phyloP scores from a whole-genome alignment of 2,113 vertebrate species.

The Himantopus leucocephalus region DNA sequence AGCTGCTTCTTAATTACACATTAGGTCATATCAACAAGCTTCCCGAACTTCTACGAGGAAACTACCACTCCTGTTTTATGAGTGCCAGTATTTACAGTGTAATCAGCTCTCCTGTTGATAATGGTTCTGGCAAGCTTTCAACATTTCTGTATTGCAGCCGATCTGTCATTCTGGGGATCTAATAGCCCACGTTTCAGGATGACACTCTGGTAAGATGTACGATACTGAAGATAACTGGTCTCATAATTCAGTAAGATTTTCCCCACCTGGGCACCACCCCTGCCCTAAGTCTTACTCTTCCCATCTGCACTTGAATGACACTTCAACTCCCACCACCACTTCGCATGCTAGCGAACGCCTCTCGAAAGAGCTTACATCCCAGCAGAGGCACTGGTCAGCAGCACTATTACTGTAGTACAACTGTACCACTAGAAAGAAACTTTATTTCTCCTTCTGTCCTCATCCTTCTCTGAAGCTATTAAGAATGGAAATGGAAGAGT shows the following conservation, averaged over 20 bases:
- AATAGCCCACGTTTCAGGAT: neutral
- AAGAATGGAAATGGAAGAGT: neutral
- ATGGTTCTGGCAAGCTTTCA: neutral
- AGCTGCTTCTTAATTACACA: neutral
- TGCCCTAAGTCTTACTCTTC: neutral
- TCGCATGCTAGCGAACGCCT: neutral
- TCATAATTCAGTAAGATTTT: neutral
- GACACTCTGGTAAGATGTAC: neutral
- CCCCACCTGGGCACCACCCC: neutral
- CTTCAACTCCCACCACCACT: neutral
- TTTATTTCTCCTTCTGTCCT: neutral
- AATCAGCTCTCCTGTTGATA: constrained; percentile 1
- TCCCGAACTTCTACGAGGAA: neutral
- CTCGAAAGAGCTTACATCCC: neutral
- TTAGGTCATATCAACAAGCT: neutral
- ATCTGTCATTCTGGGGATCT: neutral
- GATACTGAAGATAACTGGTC: neutral
- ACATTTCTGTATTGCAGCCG: neutral
- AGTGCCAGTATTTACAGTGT: neutral
- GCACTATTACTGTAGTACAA: neutral
- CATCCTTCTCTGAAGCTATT: neutral
- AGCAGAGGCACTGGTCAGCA: neutral
- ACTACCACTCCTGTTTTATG: neutral
- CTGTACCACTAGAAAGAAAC: neutral
- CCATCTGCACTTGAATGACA: neutral